Evolutionary conservation across 2,888 invertebrate genomes (phyloP).

Genomic region (Yponomeuta evonymella): DNA sequence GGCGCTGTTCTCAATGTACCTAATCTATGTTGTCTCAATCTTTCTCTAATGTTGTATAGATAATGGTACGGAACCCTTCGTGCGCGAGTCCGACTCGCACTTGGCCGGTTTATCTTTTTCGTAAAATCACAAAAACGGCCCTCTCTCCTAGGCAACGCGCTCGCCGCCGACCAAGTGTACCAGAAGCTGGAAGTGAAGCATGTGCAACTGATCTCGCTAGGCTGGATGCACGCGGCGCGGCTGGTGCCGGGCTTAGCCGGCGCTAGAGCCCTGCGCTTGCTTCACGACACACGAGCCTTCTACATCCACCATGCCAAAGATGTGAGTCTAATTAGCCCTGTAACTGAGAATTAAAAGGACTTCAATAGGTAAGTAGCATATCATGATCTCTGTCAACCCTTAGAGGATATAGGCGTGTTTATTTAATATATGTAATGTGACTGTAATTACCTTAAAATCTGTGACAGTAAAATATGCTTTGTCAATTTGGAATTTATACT

Average conservation of each 20-base stretch:
- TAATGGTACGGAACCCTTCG: no score
- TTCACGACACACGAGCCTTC: slow-evolving; percentile 87
- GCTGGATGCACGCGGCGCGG: slow-evolving; percentile 87
- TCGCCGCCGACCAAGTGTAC: slow-evolving; percentile 84
- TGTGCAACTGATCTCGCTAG: slow-evolving; percentile 93
- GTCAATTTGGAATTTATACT: no score
- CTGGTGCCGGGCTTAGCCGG: slow-evolving; percentile 84
- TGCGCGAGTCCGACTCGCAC: no score
- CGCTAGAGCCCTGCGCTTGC: slow-evolving; percentile 80
- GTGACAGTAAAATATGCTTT: no score
- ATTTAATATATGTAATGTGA: no score
- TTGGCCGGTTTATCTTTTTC: background rate
- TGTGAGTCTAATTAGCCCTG: slow-evolving; percentile 66
- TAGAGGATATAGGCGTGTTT: no score
- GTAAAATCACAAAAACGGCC: background rate
- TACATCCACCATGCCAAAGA: slow-evolving; percentile 93
- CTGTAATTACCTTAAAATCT: no score
- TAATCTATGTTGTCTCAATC: no score
- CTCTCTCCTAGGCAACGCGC: slow-evolving; percentile 78
- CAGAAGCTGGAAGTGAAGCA: slow-evolving; percentile 92
- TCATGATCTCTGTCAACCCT: no score
- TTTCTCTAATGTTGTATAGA: no score
- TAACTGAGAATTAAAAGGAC: background rate
- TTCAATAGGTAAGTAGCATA: no score
- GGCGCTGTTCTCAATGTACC: no score